Base-by-base conservation (phyloP, 2,113 vertebrate species). In the Sinocyclocheilus anophthalmus region DNA sequence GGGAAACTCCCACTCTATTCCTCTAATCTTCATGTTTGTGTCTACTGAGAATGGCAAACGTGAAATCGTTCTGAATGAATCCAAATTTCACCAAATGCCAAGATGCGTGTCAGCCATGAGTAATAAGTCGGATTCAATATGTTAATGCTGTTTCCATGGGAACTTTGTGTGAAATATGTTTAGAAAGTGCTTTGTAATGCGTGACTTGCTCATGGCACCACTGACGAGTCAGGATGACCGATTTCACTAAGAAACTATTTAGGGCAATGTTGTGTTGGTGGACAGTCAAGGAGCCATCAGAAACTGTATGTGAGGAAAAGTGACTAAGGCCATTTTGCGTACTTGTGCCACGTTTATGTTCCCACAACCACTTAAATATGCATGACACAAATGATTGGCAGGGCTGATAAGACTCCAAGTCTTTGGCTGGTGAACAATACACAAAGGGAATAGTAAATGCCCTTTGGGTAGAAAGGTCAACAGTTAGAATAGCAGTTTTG, bases 1-100 rank as follows among this genome's bases (percentile, higher is more conserved):
- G 92, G 90, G 91, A 93, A 93, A 92, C 89, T 91, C 89, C 86
- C 86, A 85, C 75, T 86, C 90, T 55, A 93, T 94, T 95, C 92
- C 93, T 93, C 90, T 82, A 92, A 83, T 93, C 93, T 92, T 95
- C 84, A 67, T 8, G 61, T 85, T 59, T 16, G 42, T 61, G 39
- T 78, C 77, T 53, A 84, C 70, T 85, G 50, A n/a, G 48, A 59
- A 69, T 69, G 37, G 73, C 9, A 26, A 18, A 69, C 22, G 37
- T 86, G 70, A 78, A 76, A 75, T 77, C 50, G 11, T 6, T 33
- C n/a, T 12, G 22, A 76, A 83, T 57, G 14, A 80, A 83, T 83
- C 30, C 30, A 48, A 83, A 83, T 20, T 70, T 72, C 67, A n/a
- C 14, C 42, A 26, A 83, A 39, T 1, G 22, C 39, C 1, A 33